A percentile compares a stretch with the other conserved stretches of the same genome.
phyloP scores from a whole-genome alignment of 1,140 invertebrate species.

The Pantala flavescens region DNA sequence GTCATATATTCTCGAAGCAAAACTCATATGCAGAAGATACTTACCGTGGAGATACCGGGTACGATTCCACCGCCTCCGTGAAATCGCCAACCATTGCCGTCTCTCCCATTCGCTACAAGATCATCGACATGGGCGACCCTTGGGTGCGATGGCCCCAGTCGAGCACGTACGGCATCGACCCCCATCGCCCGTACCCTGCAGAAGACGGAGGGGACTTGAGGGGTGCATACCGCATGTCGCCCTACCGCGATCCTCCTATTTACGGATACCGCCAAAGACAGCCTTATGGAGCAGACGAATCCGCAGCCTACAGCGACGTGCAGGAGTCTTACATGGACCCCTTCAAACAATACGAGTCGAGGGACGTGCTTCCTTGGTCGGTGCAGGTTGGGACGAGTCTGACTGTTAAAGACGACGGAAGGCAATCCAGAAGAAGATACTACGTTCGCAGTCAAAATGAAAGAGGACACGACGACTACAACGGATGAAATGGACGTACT shows the following conservation, averaged over 20 bases:
- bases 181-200: not conserved
- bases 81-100: not conserved
- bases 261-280: not conserved
- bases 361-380: conserved; percentile 30
- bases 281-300: not conserved
- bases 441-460: conserved; percentile 24
- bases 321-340: not conserved
- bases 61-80: not conserved
- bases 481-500: no score
- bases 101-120: not conserved
- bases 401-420: conserved; percentile 36
- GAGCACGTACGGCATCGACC: not conserved
- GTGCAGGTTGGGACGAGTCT: conserved; percentile 37
- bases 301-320: not conserved
- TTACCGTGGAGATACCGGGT: not conserved
- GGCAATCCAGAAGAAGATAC: conserved; percentile 20
- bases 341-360: not conserved
- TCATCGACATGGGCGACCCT: conserved; percentile 1
- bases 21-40: no score
- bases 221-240: not conserved
- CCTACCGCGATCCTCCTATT: not conserved
- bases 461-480: not conserved
- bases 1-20: not conserved
- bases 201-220: not conserved
- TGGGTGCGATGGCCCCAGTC: not conserved